Conservation (phyloP, 2,797 vertebrate species). For the Enteromius radiatus region DNA sequence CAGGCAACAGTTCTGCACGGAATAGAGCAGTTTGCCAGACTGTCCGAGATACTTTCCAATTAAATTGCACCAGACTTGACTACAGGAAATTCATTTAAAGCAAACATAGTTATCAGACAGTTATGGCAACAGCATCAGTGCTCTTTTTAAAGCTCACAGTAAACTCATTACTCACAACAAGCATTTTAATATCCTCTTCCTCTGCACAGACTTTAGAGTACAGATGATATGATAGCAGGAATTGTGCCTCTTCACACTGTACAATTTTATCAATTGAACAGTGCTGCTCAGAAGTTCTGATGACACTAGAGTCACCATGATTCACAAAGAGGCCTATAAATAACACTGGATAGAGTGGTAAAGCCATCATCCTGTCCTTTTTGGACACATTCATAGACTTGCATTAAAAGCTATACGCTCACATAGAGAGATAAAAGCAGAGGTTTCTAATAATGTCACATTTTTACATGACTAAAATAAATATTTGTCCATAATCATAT, state of each 20-base stretch:
- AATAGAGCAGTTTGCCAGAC: conserved; percentile 12
- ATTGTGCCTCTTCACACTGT: not conserved
- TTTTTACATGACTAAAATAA: not conserved
- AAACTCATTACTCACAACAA: not conserved
- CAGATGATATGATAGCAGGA: not conserved
- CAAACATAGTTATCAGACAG: conserved; percentile 13
- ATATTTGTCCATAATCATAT: not conserved
- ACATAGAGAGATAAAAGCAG: not conserved
- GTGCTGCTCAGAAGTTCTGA: not conserved
- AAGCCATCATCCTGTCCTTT: not conserved
- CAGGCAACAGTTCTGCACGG: not conserved
- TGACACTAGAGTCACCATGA: not conserved
- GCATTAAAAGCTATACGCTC: not conserved
- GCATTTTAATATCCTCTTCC: not conserved
- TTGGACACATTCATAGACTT: not conserved
- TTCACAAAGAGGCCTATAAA: not conserved
- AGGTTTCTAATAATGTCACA: not conserved
- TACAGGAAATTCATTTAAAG: conserved; percentile 27
- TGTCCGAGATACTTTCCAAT: conserved; percentile 7
- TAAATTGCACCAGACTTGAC: conserved; percentile 11
- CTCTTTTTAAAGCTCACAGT: not conserved
- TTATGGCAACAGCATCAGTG: conserved; percentile 1
- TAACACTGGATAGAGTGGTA: not conserved
- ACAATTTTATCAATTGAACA: not conserved
- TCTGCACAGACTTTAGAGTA: not conserved